These are phyloP conservation scores for Pseudomyrmex flavicornis DNA, from an alignment of 1,140 invertebrate genomes.

Conservation along the genomic window DNA sequence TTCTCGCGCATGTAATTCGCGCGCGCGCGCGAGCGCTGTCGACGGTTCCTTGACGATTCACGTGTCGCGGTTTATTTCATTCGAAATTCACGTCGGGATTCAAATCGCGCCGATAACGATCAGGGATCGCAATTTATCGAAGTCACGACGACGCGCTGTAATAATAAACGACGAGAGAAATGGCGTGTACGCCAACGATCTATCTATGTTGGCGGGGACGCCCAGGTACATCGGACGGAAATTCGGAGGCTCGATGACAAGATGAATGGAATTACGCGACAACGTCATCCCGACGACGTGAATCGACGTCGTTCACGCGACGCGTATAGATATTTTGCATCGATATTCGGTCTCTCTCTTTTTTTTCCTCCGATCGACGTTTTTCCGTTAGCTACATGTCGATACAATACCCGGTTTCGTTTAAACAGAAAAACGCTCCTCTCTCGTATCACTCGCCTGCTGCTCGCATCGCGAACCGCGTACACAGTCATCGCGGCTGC, in stretches of 20 bases:
- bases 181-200: neutral
- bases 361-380: constrained; percentile 47
- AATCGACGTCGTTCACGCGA: neutral
- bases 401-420: constrained; percentile 32
- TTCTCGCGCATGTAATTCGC: neutral
- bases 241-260: constrained; percentile 65
- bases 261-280: constrained; percentile 63
- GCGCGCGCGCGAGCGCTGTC: no score
- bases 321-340: constrained; percentile 52
- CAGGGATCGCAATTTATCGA: constrained; percentile 3
- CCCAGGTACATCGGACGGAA: constrained; percentile 45
- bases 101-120: neutral
- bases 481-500: neutral
- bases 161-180: constrained; percentile 1
- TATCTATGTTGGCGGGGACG: constrained; percentile 10
- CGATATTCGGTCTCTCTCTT: constrained; percentile 28
- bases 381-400: constrained; percentile 43
- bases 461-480: neutral
- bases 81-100: neutral
- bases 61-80: neutral
- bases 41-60: no score
- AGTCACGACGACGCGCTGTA: neutral
- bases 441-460: neutral
- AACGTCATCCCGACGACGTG: neutral
- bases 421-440: constrained; percentile 21